Evolutionary conservation across 2,113 vertebrate genomes (phyloP).

Genomic region (Phyllostomus discolor): DNA sequence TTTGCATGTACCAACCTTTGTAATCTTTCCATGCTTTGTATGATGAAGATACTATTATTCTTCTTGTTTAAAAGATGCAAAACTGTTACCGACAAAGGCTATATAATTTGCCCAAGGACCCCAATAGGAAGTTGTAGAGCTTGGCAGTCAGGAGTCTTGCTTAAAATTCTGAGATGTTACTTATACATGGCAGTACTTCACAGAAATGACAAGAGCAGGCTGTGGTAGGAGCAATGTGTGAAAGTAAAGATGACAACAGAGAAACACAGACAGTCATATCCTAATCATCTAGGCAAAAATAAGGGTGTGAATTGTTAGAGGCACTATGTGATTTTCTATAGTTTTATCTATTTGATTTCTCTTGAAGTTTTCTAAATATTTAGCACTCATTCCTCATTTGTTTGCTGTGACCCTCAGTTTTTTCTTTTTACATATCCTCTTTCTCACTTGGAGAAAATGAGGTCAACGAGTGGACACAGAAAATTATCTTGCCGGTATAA

Average conservation of each 20-base stretch:
- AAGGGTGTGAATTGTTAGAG: background rate
- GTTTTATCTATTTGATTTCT: background rate
- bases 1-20: background rate
- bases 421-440: background rate
- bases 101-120: background rate
- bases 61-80: background rate
- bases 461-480: background rate
- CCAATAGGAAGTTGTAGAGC: background rate
- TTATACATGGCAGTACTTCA: rapidly evolving
- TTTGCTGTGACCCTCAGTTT: background rate
- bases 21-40: background rate
- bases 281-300: background rate
- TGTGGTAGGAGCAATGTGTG: background rate
- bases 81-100: background rate
- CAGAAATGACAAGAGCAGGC: background rate
- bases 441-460: background rate
- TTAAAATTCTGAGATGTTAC: background rate
- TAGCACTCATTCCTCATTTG: background rate
- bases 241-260: background rate
- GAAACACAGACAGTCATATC: background rate
- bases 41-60: background rate
- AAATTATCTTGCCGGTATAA: background rate
- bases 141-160: background rate
- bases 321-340: background rate
- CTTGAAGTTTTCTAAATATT: background rate